A percentile compares a stretch with the other conserved stretches of the same genome.
phyloP scores from a whole-genome alignment of 1,140 invertebrate genomes.

The Elysia chlorotica region DNA sequence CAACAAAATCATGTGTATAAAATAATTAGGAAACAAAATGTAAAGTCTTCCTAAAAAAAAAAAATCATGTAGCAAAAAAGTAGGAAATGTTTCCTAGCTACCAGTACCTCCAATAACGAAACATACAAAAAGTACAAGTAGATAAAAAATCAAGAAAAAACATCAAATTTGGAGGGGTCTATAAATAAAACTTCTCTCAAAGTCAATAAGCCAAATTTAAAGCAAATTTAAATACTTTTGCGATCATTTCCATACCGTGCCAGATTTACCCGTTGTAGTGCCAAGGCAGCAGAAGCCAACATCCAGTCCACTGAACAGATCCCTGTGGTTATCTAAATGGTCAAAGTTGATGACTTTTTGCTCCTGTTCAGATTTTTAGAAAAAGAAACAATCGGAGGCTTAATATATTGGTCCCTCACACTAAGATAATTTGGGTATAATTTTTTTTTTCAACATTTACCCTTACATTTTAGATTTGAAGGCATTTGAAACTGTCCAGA shows the following conservation, averaged over 20 bases:
- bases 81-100: too few species aligned
- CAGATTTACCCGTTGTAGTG: conserved; percentile 66
- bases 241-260: conserved; percentile 53
- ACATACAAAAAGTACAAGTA: too few species aligned
- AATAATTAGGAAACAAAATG: not conserved
- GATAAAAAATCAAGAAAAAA: not conserved
- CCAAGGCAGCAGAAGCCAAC: conserved; percentile 67
- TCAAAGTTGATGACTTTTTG: conserved; percentile 67
- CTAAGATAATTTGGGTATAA: too few species aligned
- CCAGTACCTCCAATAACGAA: too few species aligned
- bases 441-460: too few species aligned
- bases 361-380: conserved; percentile 43
- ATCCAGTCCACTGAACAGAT: conserved; percentile 63
- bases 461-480: too few species aligned
- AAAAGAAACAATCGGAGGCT: too few species aligned
- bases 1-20: not conserved
- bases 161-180: not conserved
- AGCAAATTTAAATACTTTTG: too few species aligned
- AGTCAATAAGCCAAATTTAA: too few species aligned
- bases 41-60: not conserved
- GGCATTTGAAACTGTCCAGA: too few species aligned
- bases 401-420: too few species aligned
- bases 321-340: conserved; percentile 62
- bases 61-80: too few species aligned
- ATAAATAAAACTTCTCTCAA: not conserved